Base-by-base conservation (phyloP, 2,888 invertebrate genomes). In the Tribolium freemani region DNA sequence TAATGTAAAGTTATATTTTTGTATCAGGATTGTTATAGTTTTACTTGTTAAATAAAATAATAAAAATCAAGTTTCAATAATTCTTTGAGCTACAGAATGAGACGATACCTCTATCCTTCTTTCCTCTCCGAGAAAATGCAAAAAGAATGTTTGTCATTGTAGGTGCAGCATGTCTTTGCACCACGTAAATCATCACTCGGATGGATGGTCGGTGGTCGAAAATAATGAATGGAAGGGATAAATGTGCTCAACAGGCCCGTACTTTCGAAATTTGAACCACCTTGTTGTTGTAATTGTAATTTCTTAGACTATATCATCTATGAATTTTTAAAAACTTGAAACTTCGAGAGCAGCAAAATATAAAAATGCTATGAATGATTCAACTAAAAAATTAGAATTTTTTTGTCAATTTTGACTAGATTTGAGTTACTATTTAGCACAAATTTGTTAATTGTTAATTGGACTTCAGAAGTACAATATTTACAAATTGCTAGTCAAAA, bases 211-310 rank as follows among this genome's bases (percentile, higher is more conserved):
- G 26, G 21, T 38, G 56, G 60, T 46, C 60, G 26, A 60, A 58
- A 60, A 46, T 60, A 45, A 60, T 60, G 60, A 60, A 60, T 60
- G 60, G 60, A 60, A 60, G 60, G 60, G 60, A 60, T 60, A 60
- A 60, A 9, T 20, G 11, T 44, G 44, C 1, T 16, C 11, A 11
- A 21, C 60, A 60, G 60, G 26, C 9, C 10, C 60, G 46, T 46
- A 60, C 26, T 46, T 10, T n/a, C 10, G 30, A 20, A n/a, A 51
- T 51, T 30, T 54, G 16, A n/a, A n/a, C n/a, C n/a, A n/a, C n/a
- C n/a, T n/a, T n/a, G n/a, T n/a, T n/a, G n/a, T n/a, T n/a, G n/a
- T n/a, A n/a, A n/a, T n/a, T n/a, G n/a, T n/a, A n/a, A n/a, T n/a
- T n/a, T 16, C 16, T 16, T 2, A 16, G 16, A 16, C 16, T 16